phyloP scores from a whole-genome alignment of 2,797 vertebrate species.

The Phalloptychus januarius region DNA sequence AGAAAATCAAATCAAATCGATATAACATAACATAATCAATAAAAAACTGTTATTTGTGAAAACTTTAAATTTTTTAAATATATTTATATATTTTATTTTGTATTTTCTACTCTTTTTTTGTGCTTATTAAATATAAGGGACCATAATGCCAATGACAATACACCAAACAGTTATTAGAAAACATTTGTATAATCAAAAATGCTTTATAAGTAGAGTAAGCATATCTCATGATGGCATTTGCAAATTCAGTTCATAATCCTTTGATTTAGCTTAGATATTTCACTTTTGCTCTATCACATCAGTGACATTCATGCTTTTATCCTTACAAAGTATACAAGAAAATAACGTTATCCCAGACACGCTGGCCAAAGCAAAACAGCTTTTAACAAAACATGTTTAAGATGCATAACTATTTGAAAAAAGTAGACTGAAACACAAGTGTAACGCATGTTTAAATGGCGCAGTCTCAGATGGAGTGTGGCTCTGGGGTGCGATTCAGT shows the following conservation, averaged over 20 bases:
- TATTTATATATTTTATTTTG: neutral
- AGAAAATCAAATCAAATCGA: neutral
- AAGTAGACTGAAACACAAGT: slow-evolving; percentile 6
- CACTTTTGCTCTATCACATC: neutral
- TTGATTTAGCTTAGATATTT: neutral
- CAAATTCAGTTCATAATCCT: neutral
- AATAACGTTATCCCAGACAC: neutral
- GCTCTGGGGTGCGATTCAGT: slow-evolving; percentile 7
- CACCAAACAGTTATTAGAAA: neutral
- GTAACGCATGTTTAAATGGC: neutral
- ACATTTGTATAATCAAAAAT: neutral
- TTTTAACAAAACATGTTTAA: slow-evolving; percentile 18
- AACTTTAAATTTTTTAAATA: neutral
- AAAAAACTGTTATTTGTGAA: neutral
- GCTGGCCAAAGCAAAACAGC: slow-evolving; percentile 34
- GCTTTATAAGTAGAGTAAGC: neutral
- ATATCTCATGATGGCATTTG: neutral
- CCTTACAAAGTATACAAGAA: neutral
- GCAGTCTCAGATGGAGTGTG: neutral
- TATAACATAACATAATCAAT: neutral
- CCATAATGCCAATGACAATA: neutral
- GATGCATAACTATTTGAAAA: neutral
- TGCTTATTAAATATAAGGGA: neutral
- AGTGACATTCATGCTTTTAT: neutral
- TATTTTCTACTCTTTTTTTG: neutral